Base-by-base conservation (phyloP, 2,888 invertebrate species). In the Ferrisia virgata region DNA sequence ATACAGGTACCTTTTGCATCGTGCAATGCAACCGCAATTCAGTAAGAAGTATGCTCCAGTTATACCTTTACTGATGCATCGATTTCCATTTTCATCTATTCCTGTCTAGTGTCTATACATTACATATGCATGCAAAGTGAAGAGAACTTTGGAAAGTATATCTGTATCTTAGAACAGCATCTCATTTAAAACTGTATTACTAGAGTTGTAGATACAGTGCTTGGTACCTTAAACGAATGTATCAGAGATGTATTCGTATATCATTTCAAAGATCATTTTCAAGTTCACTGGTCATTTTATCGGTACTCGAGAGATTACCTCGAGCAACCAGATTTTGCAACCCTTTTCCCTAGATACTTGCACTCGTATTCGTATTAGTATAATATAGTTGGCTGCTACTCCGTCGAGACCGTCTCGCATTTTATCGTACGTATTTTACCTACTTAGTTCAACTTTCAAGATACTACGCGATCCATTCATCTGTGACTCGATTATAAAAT, bases 401-500 rank as follows among this genome's bases (percentile, higher is more conserved):
- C 69, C 53, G 9, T 22, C 22, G 64, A 64, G 72, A 76, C 36
- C 15, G 9, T 31, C 5, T 11, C 18, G 18, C 72, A 36, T 15
- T 36, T 33, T 36, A 11, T 76, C 28, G 13, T 22, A 31, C 15
- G 31, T 15, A 53, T n/a, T 11, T 4, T 53, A 15, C 11, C 9
- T 76, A 36, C 22, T 76, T 28, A 11, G 33, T 33, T 33, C 15
- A 76, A 76, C 72, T 76, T 76, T 36, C 13, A 36, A 76, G 31
- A 76, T 36, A 36, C 9, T n/a, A n/a, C n/a, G 36, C 36, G 72
- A 36, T 76, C 36, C 72, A 9, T 76, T 76, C 72, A 76, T 76
- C 36, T 76, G 72, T 76, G 72, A 76, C 36, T 33, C 72, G 72
- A 76, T 76, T 76, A 76, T 76, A 28, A 76, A 76, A 76, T 76